Evolutionary conservation across 92 coral and sea anemone species (phyloP).

Genomic region (Scolanthus callimorphus): DNA sequence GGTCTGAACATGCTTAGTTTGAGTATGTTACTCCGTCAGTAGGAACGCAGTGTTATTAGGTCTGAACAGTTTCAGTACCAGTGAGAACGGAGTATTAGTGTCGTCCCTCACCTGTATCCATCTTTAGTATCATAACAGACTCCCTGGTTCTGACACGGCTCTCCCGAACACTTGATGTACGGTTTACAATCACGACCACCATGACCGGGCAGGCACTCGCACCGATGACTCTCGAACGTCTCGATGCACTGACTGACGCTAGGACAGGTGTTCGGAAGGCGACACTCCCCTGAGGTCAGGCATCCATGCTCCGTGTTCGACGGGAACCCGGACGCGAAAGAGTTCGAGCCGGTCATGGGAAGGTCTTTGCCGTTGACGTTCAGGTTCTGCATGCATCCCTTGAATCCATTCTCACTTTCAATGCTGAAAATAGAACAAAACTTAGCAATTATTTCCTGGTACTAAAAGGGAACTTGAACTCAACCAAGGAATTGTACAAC

Average conservation of each 20-base stretch:
- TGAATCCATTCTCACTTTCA: conserved; percentile 68
- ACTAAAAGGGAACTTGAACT: no score
- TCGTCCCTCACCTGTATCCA: conserved; percentile 35
- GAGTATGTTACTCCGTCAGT: no score
- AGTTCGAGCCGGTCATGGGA: conserved; percentile 82
- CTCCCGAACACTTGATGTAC: conserved; percentile 40
- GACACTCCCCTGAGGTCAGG: conserved; percentile 60
- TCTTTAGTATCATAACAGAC: conserved; percentile 15
- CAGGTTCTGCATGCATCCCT: conserved; percentile 88
- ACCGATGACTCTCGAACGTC: conserved; percentile 48
- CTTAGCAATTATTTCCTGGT: no score
- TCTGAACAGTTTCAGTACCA: no score
- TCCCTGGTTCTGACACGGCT: conserved; percentile 65
- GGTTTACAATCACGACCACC: conserved; percentile 62
- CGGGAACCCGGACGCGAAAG: conserved; percentile 67
- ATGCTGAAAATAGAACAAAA: no score
- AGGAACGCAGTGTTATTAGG: no score
- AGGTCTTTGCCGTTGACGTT: conserved; percentile 84
- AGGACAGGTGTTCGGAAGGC: conserved; percentile 44
- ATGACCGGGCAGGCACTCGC: conserved; percentile 74
- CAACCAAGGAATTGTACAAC: no score
- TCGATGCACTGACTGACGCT: conserved; percentile 59
- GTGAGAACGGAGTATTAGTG: no score
- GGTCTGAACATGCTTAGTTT: no score
- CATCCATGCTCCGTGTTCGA: conserved; percentile 59